Conservation (phyloP, 2,113 vertebrate genomes). For the Antechinus flavipes region DNA sequence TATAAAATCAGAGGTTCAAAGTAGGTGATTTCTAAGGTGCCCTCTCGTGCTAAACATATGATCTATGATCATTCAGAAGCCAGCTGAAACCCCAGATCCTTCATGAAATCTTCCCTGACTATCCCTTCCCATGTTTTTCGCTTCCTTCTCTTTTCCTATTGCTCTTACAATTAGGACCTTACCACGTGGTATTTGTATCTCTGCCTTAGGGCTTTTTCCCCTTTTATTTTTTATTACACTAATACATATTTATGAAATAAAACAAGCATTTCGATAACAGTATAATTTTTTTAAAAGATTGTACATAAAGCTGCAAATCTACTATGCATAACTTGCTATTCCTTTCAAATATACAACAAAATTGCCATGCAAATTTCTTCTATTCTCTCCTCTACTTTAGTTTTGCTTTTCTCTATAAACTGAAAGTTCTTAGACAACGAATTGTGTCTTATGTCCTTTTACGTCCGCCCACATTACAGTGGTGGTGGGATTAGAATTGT, state of each 20-base stretch:
- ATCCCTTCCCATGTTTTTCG: not conserved
- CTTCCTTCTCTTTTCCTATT: not conserved
- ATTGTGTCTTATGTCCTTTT: not conserved
- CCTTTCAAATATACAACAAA: too few relatives aligned
- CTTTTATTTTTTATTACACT: too few relatives aligned
- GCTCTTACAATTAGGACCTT: not conserved
- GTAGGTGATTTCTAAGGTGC: not conserved
- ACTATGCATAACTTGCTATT: too few relatives aligned
- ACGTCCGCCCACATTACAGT: not conserved
- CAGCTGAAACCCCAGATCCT: not conserved
- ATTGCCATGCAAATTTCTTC: too few relatives aligned
- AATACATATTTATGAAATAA: too few relatives aligned
- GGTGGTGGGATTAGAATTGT: not conserved
- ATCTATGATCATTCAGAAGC: not conserved
- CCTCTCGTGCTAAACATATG: not conserved
- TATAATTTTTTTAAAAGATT: not conserved
- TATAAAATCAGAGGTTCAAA: not conserved
- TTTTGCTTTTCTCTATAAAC: not conserved
- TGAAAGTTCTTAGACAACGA: not conserved
- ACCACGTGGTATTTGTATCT: not conserved
- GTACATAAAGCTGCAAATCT: not conserved
- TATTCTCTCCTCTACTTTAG: not conserved
- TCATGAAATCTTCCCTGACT: not conserved
- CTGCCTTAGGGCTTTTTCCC: not conserved
- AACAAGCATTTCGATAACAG: too few relatives aligned